Percentiles rank a stretch among this genome's conserved stretches.
These are phyloP conservation scores for Leptestheria dahalacensis DNA, from an alignment of 1,140 invertebrate genomes.

Conservation along the genomic window DNA sequence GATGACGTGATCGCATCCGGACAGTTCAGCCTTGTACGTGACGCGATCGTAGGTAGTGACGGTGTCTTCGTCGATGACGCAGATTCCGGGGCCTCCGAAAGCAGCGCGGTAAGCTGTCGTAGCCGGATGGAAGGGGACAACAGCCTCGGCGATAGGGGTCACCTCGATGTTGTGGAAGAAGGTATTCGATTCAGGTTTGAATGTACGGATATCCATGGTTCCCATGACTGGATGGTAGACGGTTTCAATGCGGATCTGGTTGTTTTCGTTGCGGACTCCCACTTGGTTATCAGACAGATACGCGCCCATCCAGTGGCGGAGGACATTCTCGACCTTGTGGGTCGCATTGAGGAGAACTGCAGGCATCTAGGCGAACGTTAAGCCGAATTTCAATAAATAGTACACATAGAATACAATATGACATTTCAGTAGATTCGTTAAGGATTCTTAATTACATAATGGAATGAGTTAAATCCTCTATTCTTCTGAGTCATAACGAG, in stretches of 20 bases:
- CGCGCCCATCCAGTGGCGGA: conserved; percentile 11
- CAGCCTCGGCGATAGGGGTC: conserved; percentile 6
- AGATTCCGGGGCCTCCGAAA: conserved; percentile 9
- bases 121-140: conserved; percentile 1
- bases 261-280: background rate
- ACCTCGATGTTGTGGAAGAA: conserved; percentile 13
- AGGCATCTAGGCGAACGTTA: background rate
- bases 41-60: conserved; percentile 18
- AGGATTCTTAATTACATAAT: no score
- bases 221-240: conserved; percentile 7
- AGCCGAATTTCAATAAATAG: background rate
- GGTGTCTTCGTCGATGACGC: conserved; percentile 14
- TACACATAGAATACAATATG: background rate
- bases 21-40: conserved; percentile 13
- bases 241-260: conserved; percentile 8
- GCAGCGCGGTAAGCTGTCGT: background rate
- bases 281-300: conserved; percentile 13
- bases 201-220: conserved; percentile 8
- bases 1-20: conserved; percentile 17
- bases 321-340: conserved; percentile 5
- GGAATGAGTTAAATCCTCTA: no score
- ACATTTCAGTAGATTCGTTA: no score
- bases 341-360: conserved; percentile 5
- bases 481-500: no score
- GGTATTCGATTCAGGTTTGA: conserved; percentile 9